Conservation (phyloP, 2,888 invertebrate species). For the Alcis repandata region DNA sequence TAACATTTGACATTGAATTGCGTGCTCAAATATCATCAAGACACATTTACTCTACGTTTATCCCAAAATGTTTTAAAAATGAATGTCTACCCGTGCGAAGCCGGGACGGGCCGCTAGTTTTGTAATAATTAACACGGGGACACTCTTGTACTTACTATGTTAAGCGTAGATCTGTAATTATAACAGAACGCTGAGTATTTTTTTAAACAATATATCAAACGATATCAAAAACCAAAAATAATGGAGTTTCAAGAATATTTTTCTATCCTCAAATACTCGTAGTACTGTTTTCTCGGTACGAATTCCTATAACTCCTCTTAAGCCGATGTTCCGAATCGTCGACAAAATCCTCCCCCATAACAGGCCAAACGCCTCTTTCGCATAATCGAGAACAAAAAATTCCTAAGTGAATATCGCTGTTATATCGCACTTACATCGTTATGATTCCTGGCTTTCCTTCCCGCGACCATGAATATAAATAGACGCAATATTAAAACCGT, state of each 20-base stretch:
- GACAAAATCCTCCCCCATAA: conserved; percentile 37
- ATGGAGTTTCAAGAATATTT: too few species aligned
- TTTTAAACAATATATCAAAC: not conserved
- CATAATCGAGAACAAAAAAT: conserved; percentile 62
- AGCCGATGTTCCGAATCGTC: conserved; percentile 32
- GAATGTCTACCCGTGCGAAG: too few species aligned
- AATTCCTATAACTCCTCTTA: conserved; percentile 11
- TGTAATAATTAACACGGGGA: too few species aligned
- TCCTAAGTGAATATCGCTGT: conserved; percentile 79
- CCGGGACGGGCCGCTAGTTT: too few species aligned
- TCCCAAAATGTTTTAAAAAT: too few species aligned
- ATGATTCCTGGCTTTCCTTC: conserved; percentile 72
- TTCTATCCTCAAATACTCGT: not conserved
- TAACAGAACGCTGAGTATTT: too few species aligned
- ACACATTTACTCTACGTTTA: too few species aligned
- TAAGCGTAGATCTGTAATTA: too few species aligned
- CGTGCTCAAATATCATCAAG: too few species aligned
- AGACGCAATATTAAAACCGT: conserved; percentile 81
- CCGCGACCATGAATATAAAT: conserved; percentile 81
- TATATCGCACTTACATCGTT: conserved; percentile 70
- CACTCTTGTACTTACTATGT: too few species aligned
- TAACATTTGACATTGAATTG: too few species aligned
- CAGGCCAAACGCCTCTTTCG: conserved; percentile 36
- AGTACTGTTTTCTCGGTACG: not conserved
- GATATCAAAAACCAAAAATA: not conserved